A percentile compares a stretch with the other conserved stretches of the same genome.
Conservation (phyloP, 2,113 vertebrate genomes). For the Stegostoma tigrinum region DNA sequence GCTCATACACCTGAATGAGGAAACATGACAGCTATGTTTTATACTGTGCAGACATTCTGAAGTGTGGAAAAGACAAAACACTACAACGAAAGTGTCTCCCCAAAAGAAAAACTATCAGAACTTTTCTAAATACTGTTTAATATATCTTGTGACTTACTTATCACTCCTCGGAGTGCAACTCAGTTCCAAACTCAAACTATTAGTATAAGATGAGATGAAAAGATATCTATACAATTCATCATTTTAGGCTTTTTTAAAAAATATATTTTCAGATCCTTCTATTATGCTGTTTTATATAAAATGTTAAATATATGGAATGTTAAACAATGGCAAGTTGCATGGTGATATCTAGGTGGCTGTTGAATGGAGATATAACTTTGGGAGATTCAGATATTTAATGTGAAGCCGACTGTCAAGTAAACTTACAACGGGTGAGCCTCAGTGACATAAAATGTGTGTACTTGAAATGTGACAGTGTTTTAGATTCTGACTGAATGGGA, state of each 20-base stretch:
- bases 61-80: constrained; percentile 29
- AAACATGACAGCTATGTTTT: constrained; percentile 23
- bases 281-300: not conserved
- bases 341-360: not conserved
- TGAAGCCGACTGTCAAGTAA: not conserved
- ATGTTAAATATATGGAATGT: not conserved
- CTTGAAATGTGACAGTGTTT: not conserved
- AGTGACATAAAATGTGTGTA: not conserved
- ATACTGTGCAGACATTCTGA: constrained; percentile 19
- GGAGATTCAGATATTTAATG: not conserved
- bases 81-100: not conserved
- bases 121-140: not conserved
- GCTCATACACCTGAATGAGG: constrained; percentile 76
- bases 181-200: not conserved
- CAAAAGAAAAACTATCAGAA: not conserved
- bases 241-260: not conserved
- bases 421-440: not conserved
- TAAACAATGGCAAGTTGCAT: not conserved
- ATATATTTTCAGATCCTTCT: not conserved
- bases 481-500: not conserved
- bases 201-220: not conserved
- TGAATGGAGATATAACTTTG: not conserved
- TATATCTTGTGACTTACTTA: not conserved
- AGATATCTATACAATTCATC: not conserved
- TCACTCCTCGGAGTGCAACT: not conserved